A percentile compares a stretch with the other conserved stretches of the same genome.
phyloP scores from a whole-genome alignment of 1,140 invertebrate genomes.

The Capitella teleta region DNA sequence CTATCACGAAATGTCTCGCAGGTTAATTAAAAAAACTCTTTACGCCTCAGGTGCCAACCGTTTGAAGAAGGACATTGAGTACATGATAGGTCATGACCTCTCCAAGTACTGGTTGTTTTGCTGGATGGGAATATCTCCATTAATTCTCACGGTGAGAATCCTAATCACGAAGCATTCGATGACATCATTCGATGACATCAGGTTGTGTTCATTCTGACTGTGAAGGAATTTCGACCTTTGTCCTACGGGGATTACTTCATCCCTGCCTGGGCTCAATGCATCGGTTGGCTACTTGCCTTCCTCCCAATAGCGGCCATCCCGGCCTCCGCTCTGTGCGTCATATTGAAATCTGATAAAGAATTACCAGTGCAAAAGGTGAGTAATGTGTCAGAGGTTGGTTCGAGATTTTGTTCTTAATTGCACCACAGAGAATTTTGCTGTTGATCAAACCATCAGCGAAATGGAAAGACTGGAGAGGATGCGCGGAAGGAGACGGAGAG shows the following conservation, averaged over 20 bases:
- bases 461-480: no score
- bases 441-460: no score
- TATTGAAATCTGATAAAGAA: slow-evolving; percentile 7
- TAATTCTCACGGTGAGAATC: slow-evolving; percentile 10
- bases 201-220: slow-evolving; percentile 10
- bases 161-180: no score
- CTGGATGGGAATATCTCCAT: slow-evolving; percentile 11
- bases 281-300: slow-evolving; percentile 12
- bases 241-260: slow-evolving; percentile 5
- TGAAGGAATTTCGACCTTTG: slow-evolving; percentile 8
- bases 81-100: slow-evolving; percentile 10
- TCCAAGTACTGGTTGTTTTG: slow-evolving; percentile 12
- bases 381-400: no score
- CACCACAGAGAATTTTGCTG: no score
- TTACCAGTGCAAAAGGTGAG: no score
- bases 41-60: slow-evolving; percentile 9
- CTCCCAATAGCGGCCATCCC: slow-evolving; percentile 1
- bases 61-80: slow-evolving; percentile 11
- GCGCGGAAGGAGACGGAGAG: no score
- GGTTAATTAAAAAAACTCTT: no score
- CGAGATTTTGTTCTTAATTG: no score
- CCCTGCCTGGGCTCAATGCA: slow-evolving; percentile 9
- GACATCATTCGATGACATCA: no score
- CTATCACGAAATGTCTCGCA: no score
- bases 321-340: neutral